phyloP scores from a whole-genome alignment of 1,140 invertebrate genomes.

The Lordiphosa mommai region DNA sequence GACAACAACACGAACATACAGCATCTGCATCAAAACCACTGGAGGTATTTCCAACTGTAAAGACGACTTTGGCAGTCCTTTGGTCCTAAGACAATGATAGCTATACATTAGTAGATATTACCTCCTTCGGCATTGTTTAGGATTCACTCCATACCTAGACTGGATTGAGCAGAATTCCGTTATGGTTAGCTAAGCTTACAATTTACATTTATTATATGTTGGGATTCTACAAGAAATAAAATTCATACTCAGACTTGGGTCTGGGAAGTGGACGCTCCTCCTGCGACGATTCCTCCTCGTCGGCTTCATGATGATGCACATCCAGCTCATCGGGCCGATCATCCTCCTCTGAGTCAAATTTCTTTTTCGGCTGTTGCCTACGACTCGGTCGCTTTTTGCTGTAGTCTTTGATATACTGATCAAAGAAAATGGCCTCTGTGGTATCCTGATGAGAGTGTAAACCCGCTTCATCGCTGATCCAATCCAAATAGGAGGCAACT shows the following conservation, averaged over 20 bases:
- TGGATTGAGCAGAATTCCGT: slow-evolving; percentile 80
- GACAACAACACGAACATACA: too few relatives aligned
- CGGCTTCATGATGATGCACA: slow-evolving; percentile 16
- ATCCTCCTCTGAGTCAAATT: slow-evolving; percentile 31
- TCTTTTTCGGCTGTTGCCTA: slow-evolving; percentile 10
- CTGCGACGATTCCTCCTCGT: slow-evolving; percentile 26
- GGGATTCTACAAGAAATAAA: slow-evolving; percentile 54
- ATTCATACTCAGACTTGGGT: slow-evolving; percentile 49
- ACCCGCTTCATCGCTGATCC: slow-evolving; percentile 80
- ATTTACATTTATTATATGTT: slow-evolving; percentile 50
- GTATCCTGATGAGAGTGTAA: slow-evolving; percentile 59
- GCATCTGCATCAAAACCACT: slow-evolving; percentile 68
- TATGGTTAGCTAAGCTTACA: slow-evolving; percentile 36
- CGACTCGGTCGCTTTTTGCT: slow-evolving; percentile 36
- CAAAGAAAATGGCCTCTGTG: slow-evolving; percentile 63
- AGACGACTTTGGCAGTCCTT: slow-evolving; percentile 82
- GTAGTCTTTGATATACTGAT: slow-evolving; percentile 56
- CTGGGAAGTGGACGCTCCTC: slow-evolving; percentile 27
- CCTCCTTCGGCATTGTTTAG: slow-evolving; percentile 81
- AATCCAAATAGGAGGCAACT: slow-evolving; percentile 81
- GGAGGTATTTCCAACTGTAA: slow-evolving; percentile 66
- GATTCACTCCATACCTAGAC: slow-evolving; percentile 81
- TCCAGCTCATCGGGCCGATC: slow-evolving; percentile 60
- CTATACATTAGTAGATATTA: slow-evolving; percentile 80
- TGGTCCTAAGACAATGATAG: slow-evolving; percentile 71